phyloP scores from a whole-genome alignment of 53 echinoderm and acorn worm genomes.

The Crossaster papposus region DNA sequence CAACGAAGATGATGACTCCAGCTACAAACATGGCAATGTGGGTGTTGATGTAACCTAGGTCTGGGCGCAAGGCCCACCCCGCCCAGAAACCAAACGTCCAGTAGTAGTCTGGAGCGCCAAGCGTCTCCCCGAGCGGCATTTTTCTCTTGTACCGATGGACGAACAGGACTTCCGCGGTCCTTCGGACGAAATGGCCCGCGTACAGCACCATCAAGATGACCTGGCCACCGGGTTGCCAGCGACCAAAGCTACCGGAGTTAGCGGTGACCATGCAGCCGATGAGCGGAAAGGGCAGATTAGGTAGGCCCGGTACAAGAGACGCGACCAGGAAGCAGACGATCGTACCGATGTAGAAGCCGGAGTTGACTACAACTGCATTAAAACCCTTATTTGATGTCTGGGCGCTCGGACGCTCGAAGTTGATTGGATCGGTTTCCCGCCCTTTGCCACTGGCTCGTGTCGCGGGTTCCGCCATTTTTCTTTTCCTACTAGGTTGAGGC shows the following conservation, averaged over 20 bases:
- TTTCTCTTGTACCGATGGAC: conserved; percentile 53
- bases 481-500: neutral
- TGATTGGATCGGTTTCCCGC: conserved; percentile 17
- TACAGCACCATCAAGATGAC: conserved; percentile 51
- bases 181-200: conserved; percentile 46
- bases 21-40: conserved; percentile 24
- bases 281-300: conserved; percentile 40
- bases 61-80: conserved; percentile 60
- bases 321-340: conserved; percentile 43
- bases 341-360: conserved; percentile 48
- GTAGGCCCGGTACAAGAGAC: conserved; percentile 48
- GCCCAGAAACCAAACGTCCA: conserved; percentile 59
- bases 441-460: neutral
- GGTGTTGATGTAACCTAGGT: conserved; percentile 52
- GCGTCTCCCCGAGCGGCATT: conserved; percentile 36
- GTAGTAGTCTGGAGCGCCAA: conserved; percentile 63
- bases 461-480: neutral
- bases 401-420: neutral
- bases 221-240: conserved; percentile 29
- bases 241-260: conserved; percentile 39
- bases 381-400: neutral
- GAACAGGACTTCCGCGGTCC: conserved; percentile 58
- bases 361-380: conserved; percentile 52
- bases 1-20: conserved; percentile 35
- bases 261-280: conserved; percentile 60